Conservation (phyloP, 92 coral and sea anemone genomes). For the Heliopora coerulea region DNA sequence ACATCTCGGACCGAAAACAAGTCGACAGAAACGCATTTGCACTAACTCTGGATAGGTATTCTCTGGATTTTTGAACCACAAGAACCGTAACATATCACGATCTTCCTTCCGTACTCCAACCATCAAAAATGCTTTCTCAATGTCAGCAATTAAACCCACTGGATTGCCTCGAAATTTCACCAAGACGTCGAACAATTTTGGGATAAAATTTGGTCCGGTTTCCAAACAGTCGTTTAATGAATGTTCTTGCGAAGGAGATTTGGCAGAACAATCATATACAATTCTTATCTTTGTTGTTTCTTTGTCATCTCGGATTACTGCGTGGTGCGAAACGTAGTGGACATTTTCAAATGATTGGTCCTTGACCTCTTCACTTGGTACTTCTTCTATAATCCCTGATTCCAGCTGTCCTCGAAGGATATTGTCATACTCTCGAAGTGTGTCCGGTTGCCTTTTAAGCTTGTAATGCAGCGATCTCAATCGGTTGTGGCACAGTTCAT, state of each 20-base stretch:
- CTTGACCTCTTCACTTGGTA: constrained; percentile 17
- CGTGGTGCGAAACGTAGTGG: constrained; percentile 26
- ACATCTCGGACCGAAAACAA: constrained; percentile 51
- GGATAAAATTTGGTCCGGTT: constrained; percentile 42
- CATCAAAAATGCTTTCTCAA: constrained; percentile 49
- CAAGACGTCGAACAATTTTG: constrained; percentile 39
- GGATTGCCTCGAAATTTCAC: constrained; percentile 20
- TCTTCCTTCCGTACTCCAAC: constrained; percentile 8
- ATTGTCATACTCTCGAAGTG: constrained; percentile 48
- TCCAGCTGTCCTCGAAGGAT: constrained; percentile 57
- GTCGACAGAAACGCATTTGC: constrained; percentile 31
- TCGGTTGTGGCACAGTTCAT: constrained; percentile 51
- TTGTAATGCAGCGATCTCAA: constrained; percentile 48
- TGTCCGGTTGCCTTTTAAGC: constrained; percentile 52
- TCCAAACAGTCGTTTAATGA: constrained; percentile 34
- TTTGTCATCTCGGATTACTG: constrained; percentile 18
- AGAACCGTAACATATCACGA: constrained; percentile 43
- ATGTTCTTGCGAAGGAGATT: background rate
- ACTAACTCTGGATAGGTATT: constrained; percentile 15
- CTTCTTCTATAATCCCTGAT: constrained; percentile 53
- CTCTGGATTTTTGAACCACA: constrained; percentile 35
- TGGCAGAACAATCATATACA: constrained; percentile 30
- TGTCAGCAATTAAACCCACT: constrained; percentile 26
- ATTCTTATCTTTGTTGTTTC: constrained; percentile 17
- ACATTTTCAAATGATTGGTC: background rate